phyloP scores from a whole-genome alignment of 2,797 vertebrate genomes.

The Esox masquinongy region DNA sequence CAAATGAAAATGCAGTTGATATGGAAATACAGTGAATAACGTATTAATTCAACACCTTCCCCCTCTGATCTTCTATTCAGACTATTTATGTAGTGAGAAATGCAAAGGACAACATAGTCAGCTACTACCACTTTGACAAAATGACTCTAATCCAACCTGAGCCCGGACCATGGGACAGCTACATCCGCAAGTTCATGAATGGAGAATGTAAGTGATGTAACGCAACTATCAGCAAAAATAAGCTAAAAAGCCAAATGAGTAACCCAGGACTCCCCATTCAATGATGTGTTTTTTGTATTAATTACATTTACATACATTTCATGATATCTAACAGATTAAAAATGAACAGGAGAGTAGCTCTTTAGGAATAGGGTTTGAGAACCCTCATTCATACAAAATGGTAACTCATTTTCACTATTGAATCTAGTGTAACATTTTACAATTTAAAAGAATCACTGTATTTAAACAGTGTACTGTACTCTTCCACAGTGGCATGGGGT shows the following conservation, averaged over 20 bases:
- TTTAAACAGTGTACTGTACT: constrained; percentile 7
- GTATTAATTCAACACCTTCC: not conserved
- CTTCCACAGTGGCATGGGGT: constrained; percentile 80
- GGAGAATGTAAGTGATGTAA: constrained; percentile 75
- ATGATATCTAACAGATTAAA: too few species aligned
- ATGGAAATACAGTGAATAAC: not conserved
- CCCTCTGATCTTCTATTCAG: constrained; percentile 58
- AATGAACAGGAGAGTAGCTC: too few species aligned
- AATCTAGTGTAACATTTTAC: too few species aligned
- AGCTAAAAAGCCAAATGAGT: too few species aligned
- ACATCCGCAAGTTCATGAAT: constrained; percentile 79
- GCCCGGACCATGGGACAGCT: constrained; percentile 84
- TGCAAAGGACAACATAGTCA: constrained; percentile 90
- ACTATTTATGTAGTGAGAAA: constrained; percentile 90
- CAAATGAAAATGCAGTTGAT: too few species aligned
- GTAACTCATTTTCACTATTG: too few species aligned
- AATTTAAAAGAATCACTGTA: not conserved
- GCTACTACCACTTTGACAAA: constrained; percentile 87
- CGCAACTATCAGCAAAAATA: not conserved
- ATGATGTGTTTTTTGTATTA: too few species aligned
- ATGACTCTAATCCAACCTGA: constrained; percentile 86
- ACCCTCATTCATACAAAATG: too few species aligned
- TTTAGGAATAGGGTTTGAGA: too few species aligned
- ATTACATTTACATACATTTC: too few species aligned
- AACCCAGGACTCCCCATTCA: too few species aligned